Evolutionary conservation across 2,797 vertebrate genomes (phyloP).

Genomic region (Clamator glandarius): DNA sequence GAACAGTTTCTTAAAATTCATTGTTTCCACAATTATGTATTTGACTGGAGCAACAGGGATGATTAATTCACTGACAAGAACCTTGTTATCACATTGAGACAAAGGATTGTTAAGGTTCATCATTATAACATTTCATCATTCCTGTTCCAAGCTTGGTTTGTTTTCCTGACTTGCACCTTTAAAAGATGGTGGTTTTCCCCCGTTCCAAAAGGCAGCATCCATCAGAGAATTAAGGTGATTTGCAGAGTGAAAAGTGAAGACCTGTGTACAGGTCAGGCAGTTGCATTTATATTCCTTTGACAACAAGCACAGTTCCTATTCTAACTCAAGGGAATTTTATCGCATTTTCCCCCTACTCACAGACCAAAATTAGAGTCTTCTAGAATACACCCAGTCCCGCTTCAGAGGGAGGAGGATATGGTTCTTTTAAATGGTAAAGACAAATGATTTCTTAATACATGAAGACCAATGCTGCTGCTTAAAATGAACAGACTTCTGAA

Average conservation of each 20-base stretch:
- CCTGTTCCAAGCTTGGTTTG: not conserved
- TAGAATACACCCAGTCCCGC: not conserved
- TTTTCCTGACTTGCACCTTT: not conserved
- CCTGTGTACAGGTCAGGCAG: not conserved
- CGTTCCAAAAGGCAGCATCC: not conserved
- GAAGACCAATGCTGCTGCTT: not conserved
- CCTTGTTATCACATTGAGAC: not conserved
- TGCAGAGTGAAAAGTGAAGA: not conserved
- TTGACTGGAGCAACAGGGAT: not conserved
- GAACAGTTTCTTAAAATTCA: not conserved
- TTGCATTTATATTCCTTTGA: not conserved
- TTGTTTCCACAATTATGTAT: not conserved
- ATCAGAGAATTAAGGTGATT: not conserved
- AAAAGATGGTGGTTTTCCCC: not conserved
- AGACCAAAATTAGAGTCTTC: slow-evolving; percentile 10
- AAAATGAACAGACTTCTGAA: not conserved
- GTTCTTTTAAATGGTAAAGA: not conserved
- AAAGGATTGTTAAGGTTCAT: not conserved
- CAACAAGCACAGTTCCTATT: not conserved
- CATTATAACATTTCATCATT: not conserved
- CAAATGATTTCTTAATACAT: not conserved
- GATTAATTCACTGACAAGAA: not conserved
- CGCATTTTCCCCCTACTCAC: not conserved
- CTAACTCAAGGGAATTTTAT: not conserved
- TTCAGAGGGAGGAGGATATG: not conserved